Evolutionary conservation across 2,888 invertebrate species (phyloP), one percentile per base, ranked within the genome.

Genomic region (Oxyscelio sp.): DNA sequence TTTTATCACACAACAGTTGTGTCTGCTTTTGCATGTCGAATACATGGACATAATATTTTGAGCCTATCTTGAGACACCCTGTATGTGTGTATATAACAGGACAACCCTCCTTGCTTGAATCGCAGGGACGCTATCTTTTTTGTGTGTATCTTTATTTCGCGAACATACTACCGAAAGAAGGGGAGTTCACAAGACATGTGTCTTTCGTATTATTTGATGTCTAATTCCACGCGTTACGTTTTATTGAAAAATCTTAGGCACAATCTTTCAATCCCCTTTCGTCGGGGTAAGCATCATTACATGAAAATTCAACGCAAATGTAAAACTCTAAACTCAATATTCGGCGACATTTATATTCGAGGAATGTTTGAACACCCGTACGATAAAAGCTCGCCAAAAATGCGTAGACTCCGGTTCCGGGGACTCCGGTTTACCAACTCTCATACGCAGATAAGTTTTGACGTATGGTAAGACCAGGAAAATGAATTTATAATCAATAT

Each of bases 201-300:
- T 74, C 81, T 74, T 66, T 70, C 59, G 74, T 81, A 81, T 81
- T 81, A 66, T 81, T 81, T 81, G 80, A 74, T 74, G 75, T 75
- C 48, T 70, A 70, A 82, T 74, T 82, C 56, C 27, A 50, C 48
- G 24, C 43, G 75, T 82, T 74, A 74, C 17, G 59, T 81, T 75
- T 75, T 82, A 82, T 82, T 82, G 70, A 63, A 70, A n/a, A 75
- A 75, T 74, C 66, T 34, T 75, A 54, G 61, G 38, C 21, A 19
- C 70, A 63, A 82, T 81, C 59, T 74, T 56, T 56, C 59, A 63
- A 77, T 70, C 48, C 66, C 63, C 24, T 52, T 58, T 48, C 6
- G 9, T 3, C 15, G 31, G 40, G 65, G 40, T 59, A 40, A 63
- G 61, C 66, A 68, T 82, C 71, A 58, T 82, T 65, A 61, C 27